These are phyloP conservation scores for Azorinus chamasolen DNA, from an alignment of 2,888 invertebrate species.

Conservation along the genomic window DNA sequence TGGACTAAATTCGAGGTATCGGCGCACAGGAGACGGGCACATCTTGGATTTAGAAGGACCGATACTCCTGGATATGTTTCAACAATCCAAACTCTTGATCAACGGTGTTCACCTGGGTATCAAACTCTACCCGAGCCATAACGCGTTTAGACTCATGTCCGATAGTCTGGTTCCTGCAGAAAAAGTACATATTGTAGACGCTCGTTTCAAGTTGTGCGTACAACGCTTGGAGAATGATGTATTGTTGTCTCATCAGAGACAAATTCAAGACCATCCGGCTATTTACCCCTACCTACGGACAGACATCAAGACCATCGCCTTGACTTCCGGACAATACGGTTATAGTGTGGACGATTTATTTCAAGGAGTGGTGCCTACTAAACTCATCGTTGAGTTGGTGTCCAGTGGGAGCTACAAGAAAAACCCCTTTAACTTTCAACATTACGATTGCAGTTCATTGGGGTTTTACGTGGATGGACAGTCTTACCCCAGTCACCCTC, in stretches of 20 bases:
- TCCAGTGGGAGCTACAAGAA: constrained; percentile 39
- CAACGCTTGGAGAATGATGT: constrained; percentile 31
- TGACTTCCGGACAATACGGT: constrained; percentile 43
- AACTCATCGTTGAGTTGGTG: constrained; percentile 27
- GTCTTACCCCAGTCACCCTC: constrained; percentile 31
- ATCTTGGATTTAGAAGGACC: constrained; percentile 47
- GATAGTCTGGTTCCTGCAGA: constrained; percentile 6
- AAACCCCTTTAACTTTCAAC: constrained; percentile 52
- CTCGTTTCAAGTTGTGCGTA: constrained; percentile 47
- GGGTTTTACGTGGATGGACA: constrained; percentile 49
- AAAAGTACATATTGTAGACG: constrained; percentile 47
- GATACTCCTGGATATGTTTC: constrained; percentile 38
- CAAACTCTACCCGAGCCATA: constrained; percentile 44
- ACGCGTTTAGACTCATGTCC: constrained; percentile 44
- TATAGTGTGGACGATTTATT: constrained; percentile 25
- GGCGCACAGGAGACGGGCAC: constrained; percentile 32
- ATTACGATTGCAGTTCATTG: constrained; percentile 26
- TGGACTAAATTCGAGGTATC: constrained; percentile 26
- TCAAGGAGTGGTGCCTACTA: constrained; percentile 22
- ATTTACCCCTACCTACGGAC: constrained; percentile 41
- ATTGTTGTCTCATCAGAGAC: constrained; percentile 37
- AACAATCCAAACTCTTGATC: constrained; percentile 39
- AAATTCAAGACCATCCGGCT: constrained; percentile 26
- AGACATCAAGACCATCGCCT: constrained; percentile 40
- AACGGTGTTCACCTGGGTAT: constrained; percentile 44